phyloP scores from a whole-genome alignment of 2,113 vertebrate species.

The Polyodon spathula region DNA sequence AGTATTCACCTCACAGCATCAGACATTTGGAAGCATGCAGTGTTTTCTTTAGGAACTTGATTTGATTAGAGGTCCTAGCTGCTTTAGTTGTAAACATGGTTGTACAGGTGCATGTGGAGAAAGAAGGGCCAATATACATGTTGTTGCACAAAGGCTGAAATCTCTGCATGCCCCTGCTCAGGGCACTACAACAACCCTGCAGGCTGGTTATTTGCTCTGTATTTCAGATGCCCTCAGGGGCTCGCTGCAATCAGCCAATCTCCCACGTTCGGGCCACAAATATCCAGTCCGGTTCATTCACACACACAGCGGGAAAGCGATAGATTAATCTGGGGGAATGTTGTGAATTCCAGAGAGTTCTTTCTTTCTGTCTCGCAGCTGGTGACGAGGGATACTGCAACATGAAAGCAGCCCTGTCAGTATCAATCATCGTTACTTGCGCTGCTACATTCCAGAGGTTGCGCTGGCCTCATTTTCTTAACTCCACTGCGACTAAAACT shows the following conservation, averaged over 20 bases:
- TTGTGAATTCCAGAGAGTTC: constrained; percentile 49
- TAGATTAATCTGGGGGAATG: constrained; percentile 52
- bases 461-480: constrained; percentile 35
- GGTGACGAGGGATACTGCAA: constrained; percentile 40
- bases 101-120: background rate
- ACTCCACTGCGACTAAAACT: constrained; percentile 9
- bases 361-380: constrained; percentile 38
- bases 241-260: constrained; percentile 35
- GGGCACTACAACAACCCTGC: constrained; percentile 16
- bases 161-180: constrained; percentile 20
- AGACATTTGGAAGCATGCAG: background rate
- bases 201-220: constrained; percentile 36
- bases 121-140: constrained; percentile 12
- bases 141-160: constrained; percentile 9
- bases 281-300: constrained; percentile 33
- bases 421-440: constrained; percentile 35
- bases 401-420: constrained; percentile 53
- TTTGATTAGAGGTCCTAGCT: background rate
- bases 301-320: constrained; percentile 38
- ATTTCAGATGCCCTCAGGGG: constrained; percentile 32
- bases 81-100: background rate
- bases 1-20: background rate
- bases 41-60: background rate
- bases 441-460: constrained; percentile 42
- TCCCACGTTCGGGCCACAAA: constrained; percentile 32